phyloP scores from a whole-genome alignment of 1,140 invertebrate species.

The Diachasma alloeum region DNA sequence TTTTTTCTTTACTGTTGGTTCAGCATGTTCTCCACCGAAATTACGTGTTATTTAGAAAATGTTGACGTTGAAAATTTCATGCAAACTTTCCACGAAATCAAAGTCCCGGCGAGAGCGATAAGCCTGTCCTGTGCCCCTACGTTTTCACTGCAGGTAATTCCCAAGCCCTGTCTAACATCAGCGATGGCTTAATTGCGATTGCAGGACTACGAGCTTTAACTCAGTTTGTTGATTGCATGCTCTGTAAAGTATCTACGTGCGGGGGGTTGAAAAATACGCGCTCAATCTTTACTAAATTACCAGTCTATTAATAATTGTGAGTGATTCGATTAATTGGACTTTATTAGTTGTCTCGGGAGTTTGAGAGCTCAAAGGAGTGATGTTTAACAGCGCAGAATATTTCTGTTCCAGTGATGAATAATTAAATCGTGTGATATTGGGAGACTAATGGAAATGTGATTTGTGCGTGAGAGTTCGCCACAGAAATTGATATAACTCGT shows the following conservation, averaged over 20 bases:
- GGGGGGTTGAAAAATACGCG: neutral
- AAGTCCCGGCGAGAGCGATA: neutral
- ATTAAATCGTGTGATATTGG: too few species aligned
- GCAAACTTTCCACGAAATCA: neutral
- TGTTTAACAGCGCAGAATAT: too few species aligned
- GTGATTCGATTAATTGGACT: too few species aligned
- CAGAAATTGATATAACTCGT: too few species aligned
- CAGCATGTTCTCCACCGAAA: neutral
- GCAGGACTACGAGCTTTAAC: constrained; percentile 31
- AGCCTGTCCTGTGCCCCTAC: constrained; percentile 17
- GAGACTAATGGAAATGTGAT: too few species aligned
- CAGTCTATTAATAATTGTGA: too few species aligned
- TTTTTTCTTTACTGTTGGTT: neutral
- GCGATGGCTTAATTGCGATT: constrained; percentile 43
- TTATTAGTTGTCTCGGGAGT: too few species aligned
- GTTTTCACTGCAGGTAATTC: constrained; percentile 25
- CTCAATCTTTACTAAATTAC: too few species aligned
- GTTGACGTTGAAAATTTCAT: neutral
- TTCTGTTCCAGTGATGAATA: too few species aligned
- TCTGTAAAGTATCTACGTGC: constrained; percentile 27
- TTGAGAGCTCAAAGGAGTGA: too few species aligned
- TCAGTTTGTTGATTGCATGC: constrained; percentile 38
- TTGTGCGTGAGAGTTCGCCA: too few species aligned
- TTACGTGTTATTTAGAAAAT: neutral
- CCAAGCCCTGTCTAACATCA: constrained; percentile 25